Evolutionary conservation across 30 jellyfish, hydroid and myxozoan species (phyloP), one percentile per base, ranked within the genome.

Genomic region (Cassiopea xamachana): DNA sequence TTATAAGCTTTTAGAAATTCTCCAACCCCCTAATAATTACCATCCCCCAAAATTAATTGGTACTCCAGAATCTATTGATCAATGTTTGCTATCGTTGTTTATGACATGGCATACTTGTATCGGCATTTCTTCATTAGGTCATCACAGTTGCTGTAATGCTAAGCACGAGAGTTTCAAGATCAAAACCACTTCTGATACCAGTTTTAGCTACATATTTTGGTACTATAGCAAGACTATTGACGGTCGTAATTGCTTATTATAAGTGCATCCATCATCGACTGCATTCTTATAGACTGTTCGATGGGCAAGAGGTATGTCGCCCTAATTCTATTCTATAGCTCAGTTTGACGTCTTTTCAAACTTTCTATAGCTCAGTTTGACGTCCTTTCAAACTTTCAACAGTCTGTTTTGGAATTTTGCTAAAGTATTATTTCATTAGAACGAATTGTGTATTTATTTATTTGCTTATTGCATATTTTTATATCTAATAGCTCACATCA

Each of bases 161-260:
- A 71, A 94, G 89, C 49, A 88, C 98, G 6, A 73, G 46, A 4
- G 75, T 80, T 17, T 58, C 89, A 48, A 46, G 74, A 6, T 70
- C 87, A 10, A 82, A 89, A 44, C 92, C 92, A 7, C 69, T 88
- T 1, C 27, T 88, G 50, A 83, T 93, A 17, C 98, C 98, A 2
- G 90, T 88, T 59, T 44, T 89, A 47, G 98, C 98, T 45, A 77
- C 96, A 55, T 93, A 93, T 61, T 49, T 83, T 77, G 98, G 98
- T 44, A 89, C 96, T 43, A 14, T 84, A 2, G 92, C 96, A 5
- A 77, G 98, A 67, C 82, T 93, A 69, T 10, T 80, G 10, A 58
- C 75, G 58, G 88, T 84, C 1, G 27, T 71, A 1, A 55, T 84
- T 55, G 92, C 89, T 12, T 93, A 93, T 59, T 93, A 88, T 85